Conservation (phyloP, 2,888 invertebrate genomes). For the Agrotis puta region DNA sequence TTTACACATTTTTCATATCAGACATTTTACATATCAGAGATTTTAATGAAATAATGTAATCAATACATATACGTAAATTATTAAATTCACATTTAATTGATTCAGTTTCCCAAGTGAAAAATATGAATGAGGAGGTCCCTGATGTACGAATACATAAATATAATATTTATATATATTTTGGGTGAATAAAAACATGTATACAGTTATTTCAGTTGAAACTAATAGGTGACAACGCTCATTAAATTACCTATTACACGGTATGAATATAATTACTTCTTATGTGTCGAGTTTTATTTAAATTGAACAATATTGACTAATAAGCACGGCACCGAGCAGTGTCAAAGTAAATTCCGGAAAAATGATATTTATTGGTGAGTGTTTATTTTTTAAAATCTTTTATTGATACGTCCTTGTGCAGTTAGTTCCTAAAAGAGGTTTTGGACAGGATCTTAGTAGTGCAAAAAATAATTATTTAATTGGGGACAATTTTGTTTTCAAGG, state of each 20-base stretch:
- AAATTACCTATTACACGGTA: slow-evolving; percentile 35
- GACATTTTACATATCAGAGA: too few relatives aligned
- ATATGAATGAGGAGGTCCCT: slow-evolving; percentile 20
- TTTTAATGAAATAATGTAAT: slow-evolving; percentile 1
- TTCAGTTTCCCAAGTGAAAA: slow-evolving; percentile 16
- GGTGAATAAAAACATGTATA: not conserved
- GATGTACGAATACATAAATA: not conserved
- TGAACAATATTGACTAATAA: slow-evolving; percentile 10
- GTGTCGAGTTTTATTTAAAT: slow-evolving; percentile 31
- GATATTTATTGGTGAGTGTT: slow-evolving; percentile 46
- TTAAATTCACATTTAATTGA: slow-evolving; percentile 6
- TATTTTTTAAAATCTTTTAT: not conserved
- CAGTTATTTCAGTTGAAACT: slow-evolving; percentile 12
- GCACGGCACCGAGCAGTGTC: not conserved
- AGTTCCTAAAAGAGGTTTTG: too few relatives aligned
- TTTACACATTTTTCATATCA: too few relatives aligned
- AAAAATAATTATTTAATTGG: not conserved
- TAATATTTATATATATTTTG: too few relatives aligned
- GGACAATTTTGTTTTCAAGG: not conserved
- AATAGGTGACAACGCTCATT: slow-evolving; percentile 23
- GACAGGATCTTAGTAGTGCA: not conserved
- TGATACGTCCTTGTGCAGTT: not conserved
- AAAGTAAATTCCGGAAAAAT: slow-evolving; percentile 21
- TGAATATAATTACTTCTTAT: slow-evolving; percentile 29
- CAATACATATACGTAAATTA: not conserved